Percentiles rank a stretch among this genome's conserved stretches.
These are phyloP conservation scores for Eilema sororculum DNA, from an alignment of 2,888 invertebrate species.

Conservation along the genomic window DNA sequence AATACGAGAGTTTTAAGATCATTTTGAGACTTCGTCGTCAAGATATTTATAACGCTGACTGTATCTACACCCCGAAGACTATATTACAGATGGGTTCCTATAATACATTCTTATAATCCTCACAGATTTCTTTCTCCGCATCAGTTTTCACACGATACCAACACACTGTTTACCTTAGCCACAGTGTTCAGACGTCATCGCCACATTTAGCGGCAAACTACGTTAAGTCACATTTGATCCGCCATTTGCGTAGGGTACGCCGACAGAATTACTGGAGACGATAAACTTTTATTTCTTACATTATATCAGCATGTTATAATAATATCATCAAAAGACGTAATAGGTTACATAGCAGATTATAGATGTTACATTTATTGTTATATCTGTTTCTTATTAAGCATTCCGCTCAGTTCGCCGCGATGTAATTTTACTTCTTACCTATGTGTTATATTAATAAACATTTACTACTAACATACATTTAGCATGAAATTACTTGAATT, in stretches of 20 bases:
- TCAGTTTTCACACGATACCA: slow-evolving; percentile 12
- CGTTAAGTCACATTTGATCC: slow-evolving; percentile 45
- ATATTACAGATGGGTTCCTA: not conserved
- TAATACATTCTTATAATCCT: not conserved
- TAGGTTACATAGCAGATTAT: not conserved
- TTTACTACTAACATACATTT: too few relatives aligned
- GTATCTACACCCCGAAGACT: not conserved
- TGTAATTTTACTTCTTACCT: too few relatives aligned
- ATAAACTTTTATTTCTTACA: slow-evolving; percentile 29
- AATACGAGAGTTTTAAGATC: too few relatives aligned
- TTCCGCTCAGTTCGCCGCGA: not conserved
- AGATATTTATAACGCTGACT: too few relatives aligned
- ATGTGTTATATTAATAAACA: not conserved
- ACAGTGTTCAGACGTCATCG: slow-evolving; percentile 39
- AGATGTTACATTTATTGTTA: not conserved
- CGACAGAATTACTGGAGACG: slow-evolving; percentile 34
- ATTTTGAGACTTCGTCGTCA: too few relatives aligned
- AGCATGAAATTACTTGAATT: too few relatives aligned
- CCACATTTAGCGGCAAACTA: slow-evolving; percentile 45
- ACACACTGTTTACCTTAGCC: slow-evolving; percentile 41
- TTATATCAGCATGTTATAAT: slow-evolving; percentile 13
- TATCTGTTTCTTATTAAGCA: not conserved
- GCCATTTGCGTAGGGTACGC: slow-evolving; percentile 39
- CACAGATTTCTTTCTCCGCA: not conserved
- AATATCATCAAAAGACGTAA: slow-evolving; percentile 7